phyloP scores from a whole-genome alignment of 2,113 vertebrate genomes.

The Elgaria multicarinata region DNA sequence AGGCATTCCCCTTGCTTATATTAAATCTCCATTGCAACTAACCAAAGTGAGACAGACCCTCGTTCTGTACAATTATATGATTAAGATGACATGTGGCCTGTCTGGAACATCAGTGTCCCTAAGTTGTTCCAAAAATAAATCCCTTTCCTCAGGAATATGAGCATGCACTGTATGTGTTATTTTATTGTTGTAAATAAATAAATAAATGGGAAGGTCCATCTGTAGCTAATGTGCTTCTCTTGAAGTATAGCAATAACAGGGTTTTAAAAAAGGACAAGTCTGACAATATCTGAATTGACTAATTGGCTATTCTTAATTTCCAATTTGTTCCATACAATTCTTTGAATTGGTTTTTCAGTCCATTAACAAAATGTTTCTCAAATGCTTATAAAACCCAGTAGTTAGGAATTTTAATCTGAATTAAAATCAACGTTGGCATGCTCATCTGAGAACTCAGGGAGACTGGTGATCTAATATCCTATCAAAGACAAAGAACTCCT shows the following conservation, averaged over 20 bases:
- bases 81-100: background rate
- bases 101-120: background rate
- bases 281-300: background rate
- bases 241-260: background rate
- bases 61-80: background rate
- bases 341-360: background rate
- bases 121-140: background rate
- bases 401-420: background rate
- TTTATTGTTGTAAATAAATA: too few species aligned
- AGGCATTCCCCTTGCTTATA: background rate
- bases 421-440: background rate
- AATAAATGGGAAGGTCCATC: background rate
- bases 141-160: background rate
- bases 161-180: background rate
- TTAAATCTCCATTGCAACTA: background rate
- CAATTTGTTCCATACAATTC: background rate
- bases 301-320: background rate
- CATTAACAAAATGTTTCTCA: background rate
- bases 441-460: background rate
- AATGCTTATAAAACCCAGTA: background rate
- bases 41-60: background rate
- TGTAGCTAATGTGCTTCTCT: background rate
- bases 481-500: background rate
- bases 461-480: background rate
- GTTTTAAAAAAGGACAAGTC: background rate